A percentile compares a stretch with the other conserved stretches of the same genome.
Evolutionary conservation across 2,797 vertebrate species (phyloP).

Genomic region (Takifugu rubripes): DNA sequence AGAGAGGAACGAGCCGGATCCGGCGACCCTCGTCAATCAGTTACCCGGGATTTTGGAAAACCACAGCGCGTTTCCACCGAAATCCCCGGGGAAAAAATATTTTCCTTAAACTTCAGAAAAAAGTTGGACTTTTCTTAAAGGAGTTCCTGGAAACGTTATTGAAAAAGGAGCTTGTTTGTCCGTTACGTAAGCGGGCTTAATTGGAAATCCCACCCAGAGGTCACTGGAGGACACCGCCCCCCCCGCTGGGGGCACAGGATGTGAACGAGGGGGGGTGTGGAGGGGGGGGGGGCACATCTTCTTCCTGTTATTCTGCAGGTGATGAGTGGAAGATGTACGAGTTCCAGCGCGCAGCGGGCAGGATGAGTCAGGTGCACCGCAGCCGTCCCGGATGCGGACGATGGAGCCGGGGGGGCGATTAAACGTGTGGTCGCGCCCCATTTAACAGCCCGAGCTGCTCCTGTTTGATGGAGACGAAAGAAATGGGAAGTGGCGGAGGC

Average conservation of each 20-base stretch:
- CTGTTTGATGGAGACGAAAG: constrained; percentile 26
- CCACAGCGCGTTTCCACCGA: neutral
- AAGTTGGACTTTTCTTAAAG: neutral
- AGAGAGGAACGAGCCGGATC: too few relatives aligned
- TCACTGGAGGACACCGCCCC: constrained; percentile 36
- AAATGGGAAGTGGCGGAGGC: constrained; percentile 29
- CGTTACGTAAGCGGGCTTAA: constrained; percentile 38
- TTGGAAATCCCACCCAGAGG: constrained; percentile 46
- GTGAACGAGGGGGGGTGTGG: constrained; percentile 9
- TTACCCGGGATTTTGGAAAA: too few relatives aligned
- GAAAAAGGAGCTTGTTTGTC: constrained; percentile 12
- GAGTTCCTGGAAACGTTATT: neutral
- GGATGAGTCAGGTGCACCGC: constrained; percentile 8
- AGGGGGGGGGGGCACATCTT: constrained; percentile 5
- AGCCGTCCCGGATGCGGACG: constrained; percentile 1
- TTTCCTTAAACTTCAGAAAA: neutral
- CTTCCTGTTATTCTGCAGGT: constrained; percentile 69
- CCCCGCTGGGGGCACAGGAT: constrained; percentile 47
- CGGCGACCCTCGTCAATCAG: too few relatives aligned
- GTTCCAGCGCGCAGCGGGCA: constrained; percentile 1
- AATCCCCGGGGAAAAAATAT: neutral
- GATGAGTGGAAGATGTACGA: constrained; percentile 13
- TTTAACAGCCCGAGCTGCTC: neutral
- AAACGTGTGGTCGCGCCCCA: constrained; percentile 9
- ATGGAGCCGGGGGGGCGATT: neutral